A percentile compares a stretch with the other conserved stretches of the same genome.
Conservation (phyloP, 2,888 invertebrate genomes). For the Dromius quadrimaculatus region DNA sequence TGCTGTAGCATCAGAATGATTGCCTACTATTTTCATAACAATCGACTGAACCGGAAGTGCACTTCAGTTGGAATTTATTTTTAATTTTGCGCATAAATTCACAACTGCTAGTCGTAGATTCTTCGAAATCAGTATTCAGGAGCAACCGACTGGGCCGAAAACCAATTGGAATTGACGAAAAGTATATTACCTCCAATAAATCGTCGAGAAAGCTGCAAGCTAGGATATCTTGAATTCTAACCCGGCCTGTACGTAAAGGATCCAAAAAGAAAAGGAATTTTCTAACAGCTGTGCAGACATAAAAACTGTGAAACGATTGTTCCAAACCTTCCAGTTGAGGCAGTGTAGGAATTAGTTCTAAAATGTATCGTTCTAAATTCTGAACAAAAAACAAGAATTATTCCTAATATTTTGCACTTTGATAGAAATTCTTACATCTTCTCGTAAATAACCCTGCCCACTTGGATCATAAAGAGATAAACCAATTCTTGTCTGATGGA, state of each 20-base stretch:
- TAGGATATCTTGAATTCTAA: constrained; percentile 91
- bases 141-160: no score
- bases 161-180: neutral
- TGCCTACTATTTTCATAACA: no score
- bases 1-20: no score
- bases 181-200: constrained; percentile 77
- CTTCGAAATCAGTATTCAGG: no score
- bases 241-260: constrained; percentile 86
- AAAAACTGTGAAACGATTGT: constrained; percentile 94
- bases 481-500: constrained; percentile 94
- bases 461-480: constrained; percentile 92
- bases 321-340: constrained; percentile 91
- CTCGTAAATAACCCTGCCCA: constrained; percentile 90
- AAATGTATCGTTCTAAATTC: constrained; percentile 95
- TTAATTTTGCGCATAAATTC: no score
- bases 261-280: constrained; percentile 98
- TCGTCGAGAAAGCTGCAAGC: constrained; percentile 94
- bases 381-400: constrained; percentile 67
- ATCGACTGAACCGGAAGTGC: no score
- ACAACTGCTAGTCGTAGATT: no score
- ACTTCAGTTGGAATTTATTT: no score
- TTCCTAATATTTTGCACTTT: no score
- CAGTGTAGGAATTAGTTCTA: constrained; percentile 91
- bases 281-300: constrained; percentile 94
- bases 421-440: constrained; percentile 76